Base-by-base conservation (phyloP, 2,888 invertebrate genomes). In the Helleia helle region DNA sequence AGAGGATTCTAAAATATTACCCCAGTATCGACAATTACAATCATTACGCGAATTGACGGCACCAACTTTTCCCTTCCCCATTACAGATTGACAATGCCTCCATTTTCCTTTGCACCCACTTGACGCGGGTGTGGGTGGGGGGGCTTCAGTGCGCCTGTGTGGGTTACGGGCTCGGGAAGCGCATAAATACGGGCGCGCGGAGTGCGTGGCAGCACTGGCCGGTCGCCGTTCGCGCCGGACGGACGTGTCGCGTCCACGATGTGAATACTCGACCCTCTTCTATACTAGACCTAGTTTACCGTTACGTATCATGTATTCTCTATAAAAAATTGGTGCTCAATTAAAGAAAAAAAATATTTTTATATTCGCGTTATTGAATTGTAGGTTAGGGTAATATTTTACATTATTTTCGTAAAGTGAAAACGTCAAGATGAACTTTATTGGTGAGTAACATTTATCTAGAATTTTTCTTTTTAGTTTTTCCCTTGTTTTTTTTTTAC, bases 241-340 rank as follows among this genome's bases (percentile, higher is more conserved):
- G 59, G 65, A 58, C 62, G 64, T 62, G 59, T 50, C 62, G n/a
- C n/a, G 60, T 55, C 56, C 62, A 71, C 56, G 56, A 79, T 80
- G 80, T 64, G 69, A 65, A 72, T 71, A 51, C 56, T 61, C 65
- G 66, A 58, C 62, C 65, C 66, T 65, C 65, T 68, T 47, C 55
- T 55, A 56, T 58, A 51, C 52, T 56, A 58, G 54, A 47, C 53
- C 46, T 56, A 56, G 54, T 51, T 43, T 59, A 72, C 71, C 69
- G 59, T 79, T 65, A 81, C 83, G 83, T 83, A 83, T 81, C 83
- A 83, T 79, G 68, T 71, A 73, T 66, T 69, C 64, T 73, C 62
- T 72, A 71, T 55, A 52, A 65, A 59, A 60, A 71, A 70, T 79
- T 71, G 83, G 83, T 83, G 83, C 83, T 83, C 81, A 81, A 80